phyloP scores from a whole-genome alignment of 1,140 invertebrate genomes.

The Aphaenogaster rudis region DNA sequence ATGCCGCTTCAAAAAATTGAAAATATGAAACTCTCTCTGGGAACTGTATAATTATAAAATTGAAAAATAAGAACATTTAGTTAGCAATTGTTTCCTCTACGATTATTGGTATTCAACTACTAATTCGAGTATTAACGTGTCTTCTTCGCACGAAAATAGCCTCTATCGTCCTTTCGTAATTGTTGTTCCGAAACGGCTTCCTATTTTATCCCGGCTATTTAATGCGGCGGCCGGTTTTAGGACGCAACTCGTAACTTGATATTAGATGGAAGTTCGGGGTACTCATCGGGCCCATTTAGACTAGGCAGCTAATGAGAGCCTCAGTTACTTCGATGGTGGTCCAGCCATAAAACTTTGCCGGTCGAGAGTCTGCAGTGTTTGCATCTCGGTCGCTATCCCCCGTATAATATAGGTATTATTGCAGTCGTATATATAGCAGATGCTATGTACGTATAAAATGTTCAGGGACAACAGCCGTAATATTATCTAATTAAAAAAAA shows the following conservation, averaged over 20 bases:
- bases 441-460: background rate
- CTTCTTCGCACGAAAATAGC: background rate
- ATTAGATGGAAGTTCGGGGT: constrained; percentile 46
- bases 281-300: constrained; percentile 32
- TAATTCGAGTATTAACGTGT: background rate
- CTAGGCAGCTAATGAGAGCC: constrained; percentile 57
- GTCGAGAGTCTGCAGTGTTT: constrained; percentile 17
- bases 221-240: constrained; percentile 40
- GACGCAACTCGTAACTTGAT: constrained; percentile 57
- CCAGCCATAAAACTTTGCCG: constrained; percentile 60
- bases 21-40: background rate
- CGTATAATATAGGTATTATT: background rate
- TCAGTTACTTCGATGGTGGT: constrained; percentile 60
- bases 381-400: constrained; percentile 8
- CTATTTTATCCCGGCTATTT: constrained; percentile 40
- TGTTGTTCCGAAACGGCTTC: constrained; percentile 13
- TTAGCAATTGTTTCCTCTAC: background rate
- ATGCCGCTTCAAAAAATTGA: background rate
- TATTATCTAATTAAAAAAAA: background rate
- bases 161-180: constrained; percentile 16
- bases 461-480: background rate
- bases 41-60: background rate
- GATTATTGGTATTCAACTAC: background rate
- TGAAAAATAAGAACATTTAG: background rate
- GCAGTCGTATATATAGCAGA: background rate